Conservation (phyloP, 2,888 invertebrate species). For the Melinaea menophilus region DNA sequence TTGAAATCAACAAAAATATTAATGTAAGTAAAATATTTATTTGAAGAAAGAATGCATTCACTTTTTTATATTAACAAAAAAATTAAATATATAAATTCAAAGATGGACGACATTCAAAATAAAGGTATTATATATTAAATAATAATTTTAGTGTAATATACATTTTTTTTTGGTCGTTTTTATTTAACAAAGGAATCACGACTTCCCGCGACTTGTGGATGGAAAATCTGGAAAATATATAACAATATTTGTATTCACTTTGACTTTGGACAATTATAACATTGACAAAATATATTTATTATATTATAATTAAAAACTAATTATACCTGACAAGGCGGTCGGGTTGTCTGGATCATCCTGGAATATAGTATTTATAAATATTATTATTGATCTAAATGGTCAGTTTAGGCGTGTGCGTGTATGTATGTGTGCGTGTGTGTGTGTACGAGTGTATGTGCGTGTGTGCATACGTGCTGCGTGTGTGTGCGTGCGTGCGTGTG, state of each 20-base stretch:
- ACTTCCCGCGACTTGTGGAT: conserved; percentile 51
- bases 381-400: too few relatives aligned
- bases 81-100: too few relatives aligned
- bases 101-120: too few relatives aligned
- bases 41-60: too few relatives aligned
- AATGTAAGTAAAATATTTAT: too few relatives aligned
- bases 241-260: neutral
- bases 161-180: conserved; percentile 2
- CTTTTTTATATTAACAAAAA: too few relatives aligned
- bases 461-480: neutral
- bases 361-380: too few relatives aligned
- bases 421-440: neutral
- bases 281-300: conserved; percentile 7
- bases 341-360: too few relatives aligned
- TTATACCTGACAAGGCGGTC: too few relatives aligned
- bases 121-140: neutral
- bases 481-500: neutral
- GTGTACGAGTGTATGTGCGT: too few relatives aligned
- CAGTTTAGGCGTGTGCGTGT: too few relatives aligned
- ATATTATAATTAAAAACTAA: neutral
- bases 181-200: conserved; percentile 15
- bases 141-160: conserved; percentile 5
- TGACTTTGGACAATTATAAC: neutral
- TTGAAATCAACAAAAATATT: too few relatives aligned
- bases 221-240: conserved; percentile 46